Evolutionary conservation across 2,113 vertebrate genomes (phyloP), one percentile per base, ranked within the genome.

Genomic region (Polypterus senegalus): DNA sequence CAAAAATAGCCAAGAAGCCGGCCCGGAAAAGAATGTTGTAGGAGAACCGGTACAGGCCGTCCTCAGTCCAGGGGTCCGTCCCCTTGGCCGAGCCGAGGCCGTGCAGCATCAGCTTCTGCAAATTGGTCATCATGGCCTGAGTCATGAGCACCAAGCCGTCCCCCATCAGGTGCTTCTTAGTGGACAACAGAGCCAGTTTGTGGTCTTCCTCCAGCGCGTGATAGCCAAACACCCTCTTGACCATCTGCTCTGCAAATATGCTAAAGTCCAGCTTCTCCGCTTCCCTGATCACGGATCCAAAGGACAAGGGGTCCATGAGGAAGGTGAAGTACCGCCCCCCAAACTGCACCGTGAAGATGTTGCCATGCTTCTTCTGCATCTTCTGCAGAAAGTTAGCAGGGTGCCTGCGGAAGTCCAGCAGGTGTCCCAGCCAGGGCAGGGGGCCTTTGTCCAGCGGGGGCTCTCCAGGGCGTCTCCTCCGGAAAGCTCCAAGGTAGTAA

Each of bases 391-490:
- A 59, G 48, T 59, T 4, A 4, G 4, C 2, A 10, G 49, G 56
- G 49, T 63, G 7, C 62, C 11, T 11, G 2, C 56, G 27, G 47
- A 63, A 63, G 1, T 49, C 3, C 47, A 59, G 55, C n/a, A 63
- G 46, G 4, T 63, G 62, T 3, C 62, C 62, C 6, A 63, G 47
- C 62, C 62, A 63, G n/a, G 62, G 62, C 10, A 63, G 46, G 46
- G 4, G 5, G 1, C 62, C 54, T 7, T 5, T 2, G 27, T 63
- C 62, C 6, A 63, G 27, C 1, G 62, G 62, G n/a, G 62, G 62
- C 54, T 63, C 62, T 9, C 11, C 11, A 1, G 43, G 54, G 1
- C 62, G 9, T n/a, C 62, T 9, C 7, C 55, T 9, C 5, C 57
- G n/a, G 7, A 63, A 49, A 6, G 2, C 27, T 1, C 62, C 62